Base-by-base conservation (phyloP, 2,797 vertebrate genomes). In the Falco berigora region DNA sequence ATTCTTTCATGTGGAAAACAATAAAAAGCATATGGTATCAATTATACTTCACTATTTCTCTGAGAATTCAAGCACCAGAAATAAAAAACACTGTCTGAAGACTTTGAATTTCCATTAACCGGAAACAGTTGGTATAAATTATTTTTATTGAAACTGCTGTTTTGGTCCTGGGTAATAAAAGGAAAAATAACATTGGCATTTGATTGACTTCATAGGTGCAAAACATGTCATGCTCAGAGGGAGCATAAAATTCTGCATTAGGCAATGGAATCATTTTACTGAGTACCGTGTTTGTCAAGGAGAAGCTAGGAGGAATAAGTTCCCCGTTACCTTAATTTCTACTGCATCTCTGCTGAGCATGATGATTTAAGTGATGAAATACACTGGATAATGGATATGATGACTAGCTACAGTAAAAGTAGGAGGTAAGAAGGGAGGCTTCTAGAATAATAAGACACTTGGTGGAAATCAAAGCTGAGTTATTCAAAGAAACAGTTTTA, bases 111-210 rank as follows among this genome's bases (percentile, higher is more conserved):
- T 82, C 92, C 82, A 95, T 86, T 95, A 92, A 90, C 61, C 15
- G 75, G 90, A 95, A 96, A 96, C 86, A 95, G 92, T 96, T 96
- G 92, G 64, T 90, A 90, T 97, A 95, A 98, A 97, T 97, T 96
- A 96, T 86, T 93, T 96, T 96, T 95, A 82, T 90, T 86, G 69
- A 96, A 92, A 69, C 85, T 91, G 44, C 68, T 95, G 76, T 91
- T 38, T 80, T 73, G 88, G 82, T 84, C 25, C 46, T 92, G 82
- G 69, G 72, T 95, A 95, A 95, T 95, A 97, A 97, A 96, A 96
- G 44, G n/a, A 94, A 89, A 94, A 96, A 92, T 83, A 93, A 91
- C 73, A 83, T 8, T 68, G 83, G 74, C 64, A 59, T 93, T 96
- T 92, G 85, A 72, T 97, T 92, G 92, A 92, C 89, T 95, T 92